These are phyloP conservation scores for Micromys minutus DNA, from an alignment of 2,113 vertebrate species.

Conservation along the genomic window DNA sequence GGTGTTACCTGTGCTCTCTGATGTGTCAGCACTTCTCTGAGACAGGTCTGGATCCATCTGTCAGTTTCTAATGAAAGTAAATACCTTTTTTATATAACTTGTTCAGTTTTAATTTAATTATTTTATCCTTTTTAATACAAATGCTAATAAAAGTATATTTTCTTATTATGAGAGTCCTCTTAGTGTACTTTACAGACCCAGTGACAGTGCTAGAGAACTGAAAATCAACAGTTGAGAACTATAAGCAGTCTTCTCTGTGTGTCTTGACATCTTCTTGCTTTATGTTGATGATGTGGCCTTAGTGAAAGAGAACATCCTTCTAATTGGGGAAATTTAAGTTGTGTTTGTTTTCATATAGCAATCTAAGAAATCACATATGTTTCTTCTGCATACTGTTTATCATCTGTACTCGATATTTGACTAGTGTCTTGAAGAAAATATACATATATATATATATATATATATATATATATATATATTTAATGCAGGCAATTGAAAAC, in stretches of 20 bases:
- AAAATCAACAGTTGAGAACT: neutral
- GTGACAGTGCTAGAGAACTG: neutral
- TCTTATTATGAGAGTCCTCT: neutral
- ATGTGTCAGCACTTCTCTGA: too few relatives aligned
- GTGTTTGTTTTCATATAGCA: slow-evolving; percentile 2
- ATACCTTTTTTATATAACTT: neutral
- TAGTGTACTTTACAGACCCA: neutral
- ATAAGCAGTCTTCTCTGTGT: neutral
- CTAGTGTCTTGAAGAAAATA: slow-evolving; percentile 8
- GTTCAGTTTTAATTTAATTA: neutral
- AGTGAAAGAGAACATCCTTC: neutral
- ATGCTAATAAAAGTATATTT: neutral
- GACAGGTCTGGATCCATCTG: too few relatives aligned
- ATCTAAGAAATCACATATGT: neutral
- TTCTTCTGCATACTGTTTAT: neutral
- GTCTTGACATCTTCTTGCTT: neutral
- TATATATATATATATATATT: neutral
- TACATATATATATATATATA: neutral
- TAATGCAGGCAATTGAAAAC: neutral
- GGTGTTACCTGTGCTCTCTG: too few relatives aligned
- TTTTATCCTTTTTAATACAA: neutral
- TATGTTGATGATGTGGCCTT: neutral
- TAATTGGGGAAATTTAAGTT: neutral
- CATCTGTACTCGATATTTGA: slow-evolving; percentile 21
- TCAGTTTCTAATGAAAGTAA: neutral